Evolutionary conservation across 2,797 vertebrate species (phyloP).

Genomic region (Eutrigla gurnardus): DNA sequence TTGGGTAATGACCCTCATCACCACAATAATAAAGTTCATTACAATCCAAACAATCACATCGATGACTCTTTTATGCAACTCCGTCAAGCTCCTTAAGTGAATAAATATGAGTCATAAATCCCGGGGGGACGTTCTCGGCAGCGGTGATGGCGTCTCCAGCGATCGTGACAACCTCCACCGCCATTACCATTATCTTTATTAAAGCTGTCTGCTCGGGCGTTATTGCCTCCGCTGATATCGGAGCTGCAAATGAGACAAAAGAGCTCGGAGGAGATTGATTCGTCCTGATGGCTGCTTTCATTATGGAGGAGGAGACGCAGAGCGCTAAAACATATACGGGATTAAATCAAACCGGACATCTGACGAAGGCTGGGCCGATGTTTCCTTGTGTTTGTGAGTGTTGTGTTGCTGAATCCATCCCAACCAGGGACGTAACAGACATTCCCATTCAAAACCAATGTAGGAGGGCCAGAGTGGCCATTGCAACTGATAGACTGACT

Average conservation of each 20-base stretch:
- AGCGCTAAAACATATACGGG: not conserved
- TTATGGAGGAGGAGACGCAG: conserved; percentile 10
- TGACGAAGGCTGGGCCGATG: no score
- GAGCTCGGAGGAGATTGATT: conserved; percentile 29
- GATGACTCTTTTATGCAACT: not conserved
- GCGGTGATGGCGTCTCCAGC: conserved; percentile 9
- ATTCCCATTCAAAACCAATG: no score
- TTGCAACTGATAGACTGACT: no score
- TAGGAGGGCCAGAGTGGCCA: no score
- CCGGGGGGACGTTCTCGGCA: not conserved
- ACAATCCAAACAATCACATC: not conserved
- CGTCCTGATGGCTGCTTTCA: conserved; percentile 28
- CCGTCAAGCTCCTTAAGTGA: not conserved
- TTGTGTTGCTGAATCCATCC: no score
- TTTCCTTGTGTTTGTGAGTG: not conserved
- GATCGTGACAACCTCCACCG: conserved; percentile 13
- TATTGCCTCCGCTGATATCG: conserved; percentile 12
- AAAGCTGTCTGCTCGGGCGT: conserved; percentile 14
- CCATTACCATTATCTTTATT: conserved; percentile 26
- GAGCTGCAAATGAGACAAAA: conserved; percentile 34
- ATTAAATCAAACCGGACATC: not conserved
- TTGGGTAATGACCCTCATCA: conserved; percentile 9
- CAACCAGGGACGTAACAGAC: no score
- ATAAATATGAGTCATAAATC: conserved; percentile 16
- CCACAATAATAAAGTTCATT: conserved; percentile 18